Conservation (phyloP, 1,140 invertebrate species). For the Brachionus plicatilis region DNA sequence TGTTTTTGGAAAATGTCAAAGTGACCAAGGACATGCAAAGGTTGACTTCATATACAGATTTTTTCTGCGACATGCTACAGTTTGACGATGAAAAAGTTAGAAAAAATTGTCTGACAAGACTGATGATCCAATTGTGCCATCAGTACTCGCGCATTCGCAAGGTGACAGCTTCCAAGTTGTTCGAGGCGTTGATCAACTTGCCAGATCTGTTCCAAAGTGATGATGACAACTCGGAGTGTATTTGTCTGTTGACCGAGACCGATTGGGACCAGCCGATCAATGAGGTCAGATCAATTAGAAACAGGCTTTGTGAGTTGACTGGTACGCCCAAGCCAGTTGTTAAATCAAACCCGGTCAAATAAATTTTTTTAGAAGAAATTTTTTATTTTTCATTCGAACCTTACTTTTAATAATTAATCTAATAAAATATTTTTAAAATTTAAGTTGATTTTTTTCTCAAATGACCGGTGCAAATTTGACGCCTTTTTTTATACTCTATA, state of each 20-base stretch:
- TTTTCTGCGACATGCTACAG: conserved; percentile 34
- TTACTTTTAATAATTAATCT: too few relatives aligned
- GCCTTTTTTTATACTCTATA: too few relatives aligned
- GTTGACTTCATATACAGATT: conserved; percentile 5
- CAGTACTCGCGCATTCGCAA: conserved; percentile 14
- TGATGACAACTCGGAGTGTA: conserved; percentile 13
- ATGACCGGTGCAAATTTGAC: too few relatives aligned
- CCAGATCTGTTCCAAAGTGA: conserved; percentile 7
- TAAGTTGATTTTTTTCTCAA: too few relatives aligned
- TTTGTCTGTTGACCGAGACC: conserved; percentile 4
- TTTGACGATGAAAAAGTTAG: conserved; percentile 25
- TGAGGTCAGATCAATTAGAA: not conserved
- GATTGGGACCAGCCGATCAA: conserved; percentile 34
- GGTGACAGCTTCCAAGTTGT: conserved; percentile 2
- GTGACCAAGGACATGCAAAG: conserved; percentile 7
- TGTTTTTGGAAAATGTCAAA: conserved; percentile 17
- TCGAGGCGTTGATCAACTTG: conserved; percentile 23
- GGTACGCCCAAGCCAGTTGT: not conserved
- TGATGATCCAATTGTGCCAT: conserved; percentile 30
- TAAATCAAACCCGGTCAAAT: not conserved
- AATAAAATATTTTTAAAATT: too few relatives aligned
- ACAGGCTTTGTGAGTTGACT: conserved; percentile 29
- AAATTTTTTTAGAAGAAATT: not conserved
- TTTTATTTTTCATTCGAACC: not conserved
- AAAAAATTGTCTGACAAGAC: not conserved